Evolutionary conservation across 1,140 invertebrate species (phyloP).

Genomic region (Sogatella furcifera): DNA sequence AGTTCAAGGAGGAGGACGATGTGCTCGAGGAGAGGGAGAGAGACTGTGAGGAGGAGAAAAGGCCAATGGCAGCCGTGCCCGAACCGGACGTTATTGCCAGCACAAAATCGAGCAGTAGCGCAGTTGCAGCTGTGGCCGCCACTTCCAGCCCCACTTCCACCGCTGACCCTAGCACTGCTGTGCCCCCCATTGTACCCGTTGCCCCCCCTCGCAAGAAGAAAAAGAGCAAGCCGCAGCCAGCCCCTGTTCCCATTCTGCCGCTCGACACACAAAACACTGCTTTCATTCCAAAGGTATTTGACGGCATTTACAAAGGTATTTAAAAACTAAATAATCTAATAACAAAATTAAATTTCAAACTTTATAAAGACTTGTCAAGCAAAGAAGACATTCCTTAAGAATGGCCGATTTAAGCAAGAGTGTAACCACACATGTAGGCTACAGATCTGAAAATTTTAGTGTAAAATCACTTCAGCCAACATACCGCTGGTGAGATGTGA

Average conservation of each 20-base stretch:
- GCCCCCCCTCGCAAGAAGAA: slow-evolving; percentile 76
- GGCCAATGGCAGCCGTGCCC: slow-evolving; percentile 30
- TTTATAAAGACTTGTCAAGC: no score
- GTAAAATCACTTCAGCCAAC: no score
- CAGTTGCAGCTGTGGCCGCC: slow-evolving; percentile 19
- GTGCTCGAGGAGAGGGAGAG: neutral
- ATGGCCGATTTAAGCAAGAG: no score
- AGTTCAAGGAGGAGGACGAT: slow-evolving; percentile 6
- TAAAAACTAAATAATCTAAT: no score
- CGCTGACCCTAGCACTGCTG: neutral
- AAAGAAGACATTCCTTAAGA: no score
- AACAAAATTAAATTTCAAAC: no score
- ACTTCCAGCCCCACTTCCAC: neutral
- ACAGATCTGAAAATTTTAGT: no score
- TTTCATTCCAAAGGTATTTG: slow-evolving; percentile 13
- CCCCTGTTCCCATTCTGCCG: slow-evolving; percentile 14
- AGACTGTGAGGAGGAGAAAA: neutral
- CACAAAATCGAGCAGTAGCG: slow-evolving; percentile 57
- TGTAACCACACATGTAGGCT: no score
- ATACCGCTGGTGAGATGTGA: no score
- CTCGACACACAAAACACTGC: slow-evolving; percentile 11
- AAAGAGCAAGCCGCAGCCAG: slow-evolving; percentile 41
- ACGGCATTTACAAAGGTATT: no score
- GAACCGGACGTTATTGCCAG: slow-evolving; percentile 91
- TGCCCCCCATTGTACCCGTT: slow-evolving; percentile 41